phyloP scores from a whole-genome alignment of 2,888 invertebrate species.

The Dolichomitus sp. region DNA sequence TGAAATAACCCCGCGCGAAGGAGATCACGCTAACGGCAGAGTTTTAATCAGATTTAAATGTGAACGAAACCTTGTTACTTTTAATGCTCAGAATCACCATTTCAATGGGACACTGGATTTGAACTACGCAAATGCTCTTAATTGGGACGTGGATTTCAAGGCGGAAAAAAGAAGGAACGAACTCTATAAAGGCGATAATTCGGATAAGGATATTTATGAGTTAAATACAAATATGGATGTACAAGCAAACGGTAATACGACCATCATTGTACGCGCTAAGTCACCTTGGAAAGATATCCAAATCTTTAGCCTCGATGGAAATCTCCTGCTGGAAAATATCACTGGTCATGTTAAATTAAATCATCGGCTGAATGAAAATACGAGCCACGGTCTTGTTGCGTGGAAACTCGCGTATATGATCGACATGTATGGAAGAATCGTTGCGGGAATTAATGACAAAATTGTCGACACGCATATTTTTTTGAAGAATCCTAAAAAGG shows the following conservation, averaged over 20 bases:
- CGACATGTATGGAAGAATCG: constrained; percentile 78
- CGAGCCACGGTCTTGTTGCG: constrained; percentile 85
- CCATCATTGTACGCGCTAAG: constrained; percentile 81
- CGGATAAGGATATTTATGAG: constrained; percentile 55
- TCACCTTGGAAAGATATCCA: constrained; percentile 86
- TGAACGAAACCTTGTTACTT: constrained; percentile 70
- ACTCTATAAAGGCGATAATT: neutral
- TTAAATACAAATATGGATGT: constrained; percentile 77
- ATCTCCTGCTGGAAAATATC: constrained; percentile 79
- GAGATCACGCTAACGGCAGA: constrained; percentile 4
- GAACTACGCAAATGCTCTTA: constrained; percentile 76
- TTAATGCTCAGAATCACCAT: constrained; percentile 52
- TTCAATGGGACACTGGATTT: constrained; percentile 71
- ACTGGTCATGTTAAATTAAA: constrained; percentile 81
- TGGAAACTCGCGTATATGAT: constrained; percentile 88
- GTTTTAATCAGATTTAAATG: constrained; percentile 71
- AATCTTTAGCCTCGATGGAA: constrained; percentile 82
- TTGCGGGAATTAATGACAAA: constrained; percentile 83
- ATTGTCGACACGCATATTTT: constrained; percentile 86
- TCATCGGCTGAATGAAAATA: constrained; percentile 84
- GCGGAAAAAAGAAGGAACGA: constrained; percentile 40
- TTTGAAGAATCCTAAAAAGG: constrained; percentile 87
- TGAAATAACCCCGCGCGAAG: constrained; percentile 19
- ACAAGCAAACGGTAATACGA: constrained; percentile 80
- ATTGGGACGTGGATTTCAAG: constrained; percentile 76